Evolutionary conservation across 2,797 vertebrate genomes (phyloP).

Genomic region (Hybognathus amarus): DNA sequence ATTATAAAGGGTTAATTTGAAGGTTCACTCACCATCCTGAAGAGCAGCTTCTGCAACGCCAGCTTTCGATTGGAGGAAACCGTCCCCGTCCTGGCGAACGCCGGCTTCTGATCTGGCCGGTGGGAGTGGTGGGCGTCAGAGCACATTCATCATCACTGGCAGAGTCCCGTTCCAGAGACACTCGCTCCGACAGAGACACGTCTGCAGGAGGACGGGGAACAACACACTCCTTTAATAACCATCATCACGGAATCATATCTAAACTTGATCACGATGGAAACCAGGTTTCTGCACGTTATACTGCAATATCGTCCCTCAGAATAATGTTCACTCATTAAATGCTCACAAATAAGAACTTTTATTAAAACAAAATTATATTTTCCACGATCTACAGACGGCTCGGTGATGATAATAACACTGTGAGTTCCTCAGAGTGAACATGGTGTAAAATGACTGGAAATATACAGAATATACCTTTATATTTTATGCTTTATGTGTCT

Average conservation of each 20-base stretch:
- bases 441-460: neutral
- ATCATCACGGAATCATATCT: neutral
- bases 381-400: neutral
- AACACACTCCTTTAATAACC: no score
- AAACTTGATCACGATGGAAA: neutral
- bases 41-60: slow-evolving; percentile 77
- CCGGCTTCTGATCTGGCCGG: slow-evolving; percentile 62
- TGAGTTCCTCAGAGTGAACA: no score
- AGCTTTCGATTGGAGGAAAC: neutral
- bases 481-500: no score
- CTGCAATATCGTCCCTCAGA: no score
- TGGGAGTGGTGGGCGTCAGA: slow-evolving; percentile 53
- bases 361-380: neutral
- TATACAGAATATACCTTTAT: no score
- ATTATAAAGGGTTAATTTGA: no score
- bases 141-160: slow-evolving; percentile 60
- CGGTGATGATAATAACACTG: neutral
- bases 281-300: neutral
- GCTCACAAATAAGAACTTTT: neutral
- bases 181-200: slow-evolving; percentile 54
- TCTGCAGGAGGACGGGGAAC: slow-evolving; percentile 55
- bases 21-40: slow-evolving; percentile 71
- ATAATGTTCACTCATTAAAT: neutral
- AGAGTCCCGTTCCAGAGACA: slow-evolving; percentile 65
- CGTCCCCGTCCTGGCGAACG: slow-evolving; percentile 39